Percentiles rank a stretch among this genome's conserved stretches.
Evolutionary conservation across 2,888 invertebrate species (phyloP).

Genomic region (Hecatera dysodea): DNA sequence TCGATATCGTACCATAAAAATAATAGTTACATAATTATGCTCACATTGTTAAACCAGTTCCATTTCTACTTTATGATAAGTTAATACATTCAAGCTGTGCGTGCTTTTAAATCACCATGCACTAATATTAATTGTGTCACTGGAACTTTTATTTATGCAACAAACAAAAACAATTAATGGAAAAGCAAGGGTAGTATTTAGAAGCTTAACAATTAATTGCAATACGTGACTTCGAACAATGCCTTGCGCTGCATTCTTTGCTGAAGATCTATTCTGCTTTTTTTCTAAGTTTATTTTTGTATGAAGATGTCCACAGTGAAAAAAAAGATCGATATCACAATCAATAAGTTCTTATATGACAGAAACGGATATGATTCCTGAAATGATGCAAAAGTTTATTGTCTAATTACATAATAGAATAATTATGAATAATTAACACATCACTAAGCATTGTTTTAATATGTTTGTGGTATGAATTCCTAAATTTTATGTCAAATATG

Average conservation of each 20-base stretch:
- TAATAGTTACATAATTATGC: no score
- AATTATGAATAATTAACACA: no score
- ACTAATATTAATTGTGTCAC: neutral
- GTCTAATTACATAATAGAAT: no score
- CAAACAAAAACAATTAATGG: neutral
- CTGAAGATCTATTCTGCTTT: neutral
- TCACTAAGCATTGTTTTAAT: no score
- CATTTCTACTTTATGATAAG: neutral
- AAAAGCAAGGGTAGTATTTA: constrained; percentile 1
- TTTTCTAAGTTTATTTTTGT: neutral
- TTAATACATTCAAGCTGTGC: neutral
- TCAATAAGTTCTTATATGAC: neutral
- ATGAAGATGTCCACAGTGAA: neutral
- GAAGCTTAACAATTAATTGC: constrained; percentile 7
- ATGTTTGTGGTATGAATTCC: neutral
- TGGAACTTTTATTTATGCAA: neutral
- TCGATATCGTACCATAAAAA: no score
- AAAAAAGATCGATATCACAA: constrained; percentile 1
- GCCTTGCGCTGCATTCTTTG: neutral
- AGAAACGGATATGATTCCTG: neutral
- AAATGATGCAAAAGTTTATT: neutral
- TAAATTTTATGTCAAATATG: neutral
- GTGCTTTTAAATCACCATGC: neutral
- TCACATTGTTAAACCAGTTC: no score
- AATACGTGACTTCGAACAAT: constrained; percentile 33